A percentile compares a stretch with the other conserved stretches of the same genome.
phyloP scores from a whole-genome alignment of 1,140 invertebrate species.

The Pogonomyrmex californicus region DNA sequence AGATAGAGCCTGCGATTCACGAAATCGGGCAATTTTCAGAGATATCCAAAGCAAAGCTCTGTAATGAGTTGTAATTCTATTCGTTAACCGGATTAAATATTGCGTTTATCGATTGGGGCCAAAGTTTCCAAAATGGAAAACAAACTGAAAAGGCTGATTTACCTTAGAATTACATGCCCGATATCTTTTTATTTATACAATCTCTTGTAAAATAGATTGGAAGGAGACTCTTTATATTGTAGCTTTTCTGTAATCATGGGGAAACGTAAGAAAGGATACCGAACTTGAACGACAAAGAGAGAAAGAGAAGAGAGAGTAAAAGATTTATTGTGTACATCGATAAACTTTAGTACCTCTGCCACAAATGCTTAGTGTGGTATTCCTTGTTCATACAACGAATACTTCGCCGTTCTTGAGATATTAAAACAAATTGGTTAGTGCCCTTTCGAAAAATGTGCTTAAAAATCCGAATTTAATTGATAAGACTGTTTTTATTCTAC shows the following conservation, averaged over 20 bases:
- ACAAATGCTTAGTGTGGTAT: conserved; percentile 20
- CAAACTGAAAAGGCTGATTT: conserved; percentile 82
- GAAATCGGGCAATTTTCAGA: conserved; percentile 86
- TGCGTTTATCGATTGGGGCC: conserved; percentile 72
- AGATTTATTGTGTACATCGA: conserved; percentile 55
- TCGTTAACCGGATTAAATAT: conserved; percentile 15
- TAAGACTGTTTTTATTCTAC: conserved; percentile 46
- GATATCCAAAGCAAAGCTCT: conserved; percentile 85
- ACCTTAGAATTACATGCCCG: conserved; percentile 61
- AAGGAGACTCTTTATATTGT: neutral
- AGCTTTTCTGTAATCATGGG: neutral
- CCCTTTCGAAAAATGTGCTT: conserved; percentile 46
- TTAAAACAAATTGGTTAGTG: conserved; percentile 19
- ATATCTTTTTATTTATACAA: conserved; percentile 37
- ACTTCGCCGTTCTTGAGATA: conserved; percentile 18
- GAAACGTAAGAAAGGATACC: conserved; percentile 1
- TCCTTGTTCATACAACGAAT: conserved; percentile 44
- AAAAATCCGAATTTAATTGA: conserved; percentile 23
- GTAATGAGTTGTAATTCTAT: conserved; percentile 85
- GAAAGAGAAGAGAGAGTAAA: conserved; percentile 28
- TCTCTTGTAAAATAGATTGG: conserved; percentile 8
- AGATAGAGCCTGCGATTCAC: conserved; percentile 87
- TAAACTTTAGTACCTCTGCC: conserved; percentile 31
- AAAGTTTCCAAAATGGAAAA: conserved; percentile 78
- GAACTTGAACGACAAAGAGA: conserved; percentile 3